Conservation (phyloP, 2,888 invertebrate genomes). For the Standfussiana lucernea region DNA sequence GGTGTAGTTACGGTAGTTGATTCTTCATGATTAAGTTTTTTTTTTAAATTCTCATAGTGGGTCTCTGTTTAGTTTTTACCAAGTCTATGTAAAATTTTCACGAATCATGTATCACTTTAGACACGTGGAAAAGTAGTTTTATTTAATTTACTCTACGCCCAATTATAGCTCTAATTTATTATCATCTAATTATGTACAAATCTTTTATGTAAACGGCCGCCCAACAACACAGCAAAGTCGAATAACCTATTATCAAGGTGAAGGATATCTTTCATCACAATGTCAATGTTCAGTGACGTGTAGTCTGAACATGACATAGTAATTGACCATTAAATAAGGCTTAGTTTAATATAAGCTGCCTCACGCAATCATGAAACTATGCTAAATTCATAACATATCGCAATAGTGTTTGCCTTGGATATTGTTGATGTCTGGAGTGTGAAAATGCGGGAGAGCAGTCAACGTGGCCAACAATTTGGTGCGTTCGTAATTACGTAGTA, state of each 20-base stretch:
- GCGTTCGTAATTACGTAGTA: conserved; percentile 77
- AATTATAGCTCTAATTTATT: conserved; percentile 26
- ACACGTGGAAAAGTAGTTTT: conserved; percentile 7
- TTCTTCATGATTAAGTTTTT: background rate
- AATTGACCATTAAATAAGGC: conserved; percentile 63
- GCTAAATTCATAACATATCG: conserved; percentile 67
- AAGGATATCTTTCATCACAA: conserved; percentile 66
- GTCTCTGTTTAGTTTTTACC: background rate
- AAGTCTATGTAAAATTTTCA: conserved; percentile 1
- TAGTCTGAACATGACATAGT: conserved; percentile 63
- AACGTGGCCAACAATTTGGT: conserved; percentile 58
- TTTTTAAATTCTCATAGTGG: background rate
- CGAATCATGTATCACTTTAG: background rate
- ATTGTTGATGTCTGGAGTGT: conserved; percentile 70
- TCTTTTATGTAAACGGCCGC: conserved; percentile 35
- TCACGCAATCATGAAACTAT: conserved; percentile 54
- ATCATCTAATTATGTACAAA: conserved; percentile 49
- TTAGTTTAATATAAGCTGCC: conserved; percentile 33
- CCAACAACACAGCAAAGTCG: conserved; percentile 44
- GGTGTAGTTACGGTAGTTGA: background rate
- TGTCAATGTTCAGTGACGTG: conserved; percentile 64
- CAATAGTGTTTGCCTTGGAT: conserved; percentile 67
- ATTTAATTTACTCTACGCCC: conserved; percentile 19
- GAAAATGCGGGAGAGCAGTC: conserved; percentile 69
- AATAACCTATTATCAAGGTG: conserved; percentile 66